Evolutionary conservation across 2,888 invertebrate genomes (phyloP).

Genomic region (Malachius bipustulatus): DNA sequence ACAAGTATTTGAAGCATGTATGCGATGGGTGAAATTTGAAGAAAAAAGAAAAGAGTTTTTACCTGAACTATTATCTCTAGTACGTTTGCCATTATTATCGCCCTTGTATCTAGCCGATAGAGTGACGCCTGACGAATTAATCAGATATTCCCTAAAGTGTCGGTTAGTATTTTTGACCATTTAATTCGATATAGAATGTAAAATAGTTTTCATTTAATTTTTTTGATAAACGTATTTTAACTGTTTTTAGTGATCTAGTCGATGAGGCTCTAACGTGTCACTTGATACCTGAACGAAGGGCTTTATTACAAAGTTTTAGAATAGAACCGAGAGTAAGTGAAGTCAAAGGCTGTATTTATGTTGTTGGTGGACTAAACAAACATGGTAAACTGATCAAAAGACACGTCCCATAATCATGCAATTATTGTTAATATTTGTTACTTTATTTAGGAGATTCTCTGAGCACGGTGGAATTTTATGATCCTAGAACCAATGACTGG

Average conservation of each 20-base stretch:
- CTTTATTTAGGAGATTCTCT: conserved; percentile 55
- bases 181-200: too few relatives aligned
- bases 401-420: conserved; percentile 1
- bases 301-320: conserved; percentile 63
- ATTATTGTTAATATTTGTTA: too few relatives aligned
- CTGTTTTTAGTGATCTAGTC: conserved; percentile 57
- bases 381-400: conserved; percentile 42
- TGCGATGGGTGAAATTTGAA: conserved; percentile 66
- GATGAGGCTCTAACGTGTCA: conserved; percentile 85
- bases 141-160: conserved; percentile 66
- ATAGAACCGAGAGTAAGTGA: conserved; percentile 65
- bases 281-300: conserved; percentile 71
- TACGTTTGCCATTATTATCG: conserved; percentile 67
- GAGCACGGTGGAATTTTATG: conserved; percentile 74
- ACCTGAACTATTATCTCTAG: conserved; percentile 59
- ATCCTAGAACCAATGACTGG: conserved; percentile 61
- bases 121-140: conserved; percentile 66
- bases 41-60: conserved; percentile 46
- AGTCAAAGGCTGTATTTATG: conserved; percentile 71
- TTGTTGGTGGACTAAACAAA: conserved; percentile 75
- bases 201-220: too few relatives aligned
- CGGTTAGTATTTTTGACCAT: conserved; percentile 38
- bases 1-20: conserved; percentile 72
- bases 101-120: conserved; percentile 72
- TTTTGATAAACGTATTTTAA: conserved; percentile 12